Base-by-base conservation (phyloP, 2,113 vertebrate genomes). In the Antigone vipio region DNA sequence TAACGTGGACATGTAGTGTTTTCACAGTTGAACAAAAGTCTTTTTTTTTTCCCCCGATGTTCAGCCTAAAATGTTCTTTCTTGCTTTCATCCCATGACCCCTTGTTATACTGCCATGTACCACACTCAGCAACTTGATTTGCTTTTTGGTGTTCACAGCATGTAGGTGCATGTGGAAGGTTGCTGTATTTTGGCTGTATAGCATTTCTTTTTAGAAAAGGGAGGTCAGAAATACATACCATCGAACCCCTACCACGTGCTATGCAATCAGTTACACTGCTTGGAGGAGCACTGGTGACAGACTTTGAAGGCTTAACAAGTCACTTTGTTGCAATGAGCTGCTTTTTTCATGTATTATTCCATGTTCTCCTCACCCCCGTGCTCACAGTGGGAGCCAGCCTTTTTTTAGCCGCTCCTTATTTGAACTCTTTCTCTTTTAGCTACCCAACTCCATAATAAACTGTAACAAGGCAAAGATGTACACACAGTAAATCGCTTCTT, bases 341-440 rank as follows among this genome's bases (percentile, higher is more conserved):
- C 49, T 86, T 73, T 85, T 96, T 85, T 87, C 66, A 76, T 94
- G 88, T 94, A 73, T 85, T 95, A 79, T 81, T 94, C 60, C 29
- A 6, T 71, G 67, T 95, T 94, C 72, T 97, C 74, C 71, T 96
- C 85, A 91, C 63, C 69, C 92, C 64, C 56, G 88, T 56, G 88
- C 68, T 94, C 42, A 26, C 72, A 91, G 83, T 74, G 60, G 84
- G 87, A 88, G 75, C 64, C 85, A 95, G 81, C 35, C 45, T 82
- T 92, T 89, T 95, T 90, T 94, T 77, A 94, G 60, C 59, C 68
- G 95, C 73, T 92, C 68, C 89, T 93, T 92, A 80, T 94, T 97
- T 96, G 93, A 97, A 96, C 93, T 79, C 40, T 79, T 88, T 88
- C 89, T 93, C 85, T 93, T 95, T 96, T 93, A 91, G 69, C 96